Percentiles rank a stretch among this genome's conserved stretches.
phyloP scores from a whole-genome alignment of 2,797 vertebrate genomes.

The Gallinago stenura region DNA sequence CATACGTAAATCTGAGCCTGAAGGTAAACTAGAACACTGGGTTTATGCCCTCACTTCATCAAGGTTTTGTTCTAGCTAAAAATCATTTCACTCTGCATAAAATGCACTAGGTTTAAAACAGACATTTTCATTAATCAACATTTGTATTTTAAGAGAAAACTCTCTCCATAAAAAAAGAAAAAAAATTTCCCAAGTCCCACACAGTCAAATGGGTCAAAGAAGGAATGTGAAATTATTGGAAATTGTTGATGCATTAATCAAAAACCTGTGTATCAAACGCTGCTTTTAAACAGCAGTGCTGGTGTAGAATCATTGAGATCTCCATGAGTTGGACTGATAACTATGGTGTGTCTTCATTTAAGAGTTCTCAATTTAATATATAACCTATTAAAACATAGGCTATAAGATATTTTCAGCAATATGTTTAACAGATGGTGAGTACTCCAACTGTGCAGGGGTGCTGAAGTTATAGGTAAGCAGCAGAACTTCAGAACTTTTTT shows the following conservation, averaged over 20 bases:
- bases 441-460: background rate
- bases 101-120: background rate
- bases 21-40: background rate
- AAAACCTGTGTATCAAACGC: background rate
- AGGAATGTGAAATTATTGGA: fast-evolving
- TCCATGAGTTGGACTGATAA: fast-evolving
- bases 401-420: background rate
- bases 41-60: background rate
- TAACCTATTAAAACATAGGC: background rate
- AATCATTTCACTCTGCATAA: background rate
- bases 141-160: background rate
- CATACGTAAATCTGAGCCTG: fast-evolving
- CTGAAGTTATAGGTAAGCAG: background rate
- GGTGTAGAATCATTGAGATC: background rate
- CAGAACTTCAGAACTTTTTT: background rate
- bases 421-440: background rate
- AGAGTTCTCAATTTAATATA: background rate
- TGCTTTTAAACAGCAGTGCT: background rate
- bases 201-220: background rate
- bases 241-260: background rate
- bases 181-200: background rate
- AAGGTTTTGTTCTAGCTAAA: background rate
- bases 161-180: background rate
- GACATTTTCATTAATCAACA: background rate
- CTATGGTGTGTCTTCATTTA: background rate